Evolutionary conservation across 2,797 vertebrate genomes (phyloP), one percentile per base, ranked within the genome.

Genomic region (Avahi laniger): DNA sequence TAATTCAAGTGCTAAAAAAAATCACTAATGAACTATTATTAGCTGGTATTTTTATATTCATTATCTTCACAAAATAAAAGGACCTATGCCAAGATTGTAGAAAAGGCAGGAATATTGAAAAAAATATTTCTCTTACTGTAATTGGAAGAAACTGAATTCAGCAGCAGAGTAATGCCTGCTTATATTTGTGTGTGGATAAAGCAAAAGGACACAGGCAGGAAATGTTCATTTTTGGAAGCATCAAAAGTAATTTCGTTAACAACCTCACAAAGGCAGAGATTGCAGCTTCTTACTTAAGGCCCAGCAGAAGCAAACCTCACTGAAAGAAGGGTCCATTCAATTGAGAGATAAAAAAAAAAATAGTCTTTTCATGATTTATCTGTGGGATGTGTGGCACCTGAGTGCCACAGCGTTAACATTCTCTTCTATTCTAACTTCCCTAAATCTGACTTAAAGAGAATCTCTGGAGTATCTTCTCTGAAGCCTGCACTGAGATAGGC

Each of bases 11-110:
- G 30, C 38, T 90, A 33, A 96, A 59, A 38, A 1, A 4, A 18
- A 81, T 80, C 26, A n/a, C 46, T 80, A 72, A 84, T 65, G 30
- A 90, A 52, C 28, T 79, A 35, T 70, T 87, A 69, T 70, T 84
- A 82, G 15, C 22, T 84, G 38, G 50, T 86, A 33, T 46, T 89
- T 85, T 78, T 30, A 89, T 57, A 65, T 61, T 24, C 22, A 87
- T 65, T 94, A 88, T 94, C 72, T 88, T 94, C 28, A 73, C 59
- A 92, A 91, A 93, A 87, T 84, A 85, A 92, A 84, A 63, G 22
- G 33, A 82, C n/a, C 5, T 61, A 18, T 63, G 22, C 85, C 43
- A 88, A 94, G 82, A 94, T 43, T 57, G 17, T 35, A 48, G 28
- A 86, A 14, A 38, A 85, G 57, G 54, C 33, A 83, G 48, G 54